Base-by-base conservation (phyloP, 2,888 invertebrate genomes). In the Doris montereyensis region DNA sequence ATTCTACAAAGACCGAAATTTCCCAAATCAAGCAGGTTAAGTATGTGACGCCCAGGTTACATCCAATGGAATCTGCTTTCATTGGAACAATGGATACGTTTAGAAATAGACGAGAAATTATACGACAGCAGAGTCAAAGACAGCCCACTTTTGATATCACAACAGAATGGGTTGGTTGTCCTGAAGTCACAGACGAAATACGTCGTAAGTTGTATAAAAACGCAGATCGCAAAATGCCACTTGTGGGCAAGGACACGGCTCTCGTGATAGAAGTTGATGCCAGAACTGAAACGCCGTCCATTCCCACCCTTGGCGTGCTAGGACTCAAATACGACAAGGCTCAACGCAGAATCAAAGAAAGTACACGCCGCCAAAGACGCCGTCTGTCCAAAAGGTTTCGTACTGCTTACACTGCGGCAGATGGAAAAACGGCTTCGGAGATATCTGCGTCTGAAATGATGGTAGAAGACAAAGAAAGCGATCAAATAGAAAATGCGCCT, bases 101-200 rank as follows among this genome's bases (percentile, higher is more conserved):
- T n/a, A n/a, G n/a, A n/a, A n/a, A n/a, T n/a, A n/a, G n/a, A n/a
- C n/a, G n/a, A n/a, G n/a, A n/a, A n/a, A n/a, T n/a, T n/a, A n/a
- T n/a, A n/a, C n/a, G n/a, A n/a, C n/a, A n/a, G n/a, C n/a, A n/a
- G n/a, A n/a, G n/a, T n/a, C n/a, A n/a, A n/a, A n/a, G n/a, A n/a
- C n/a, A n/a, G n/a, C n/a, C n/a, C n/a, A n/a, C n/a, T n/a, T 41
- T 10, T 41, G 52, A 5, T 41, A 17, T 41, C 17, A 17, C 17
- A 41, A 41, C 5, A 41, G 79, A 79, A 21, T 79, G 75, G 74
- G 52, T 79, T n/a, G 79, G 79, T 4, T 70, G 28, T 34, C 79
- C 79, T 4, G 70, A 79, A n/a, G 75, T 79, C 28, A 79, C 79
- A 3, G 79, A 79, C 58, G 34, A 34, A 3, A 75, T 79, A 1